Evolutionary conservation across 2,888 invertebrate species (phyloP).

Genomic region (Syritta pipiens): DNA sequence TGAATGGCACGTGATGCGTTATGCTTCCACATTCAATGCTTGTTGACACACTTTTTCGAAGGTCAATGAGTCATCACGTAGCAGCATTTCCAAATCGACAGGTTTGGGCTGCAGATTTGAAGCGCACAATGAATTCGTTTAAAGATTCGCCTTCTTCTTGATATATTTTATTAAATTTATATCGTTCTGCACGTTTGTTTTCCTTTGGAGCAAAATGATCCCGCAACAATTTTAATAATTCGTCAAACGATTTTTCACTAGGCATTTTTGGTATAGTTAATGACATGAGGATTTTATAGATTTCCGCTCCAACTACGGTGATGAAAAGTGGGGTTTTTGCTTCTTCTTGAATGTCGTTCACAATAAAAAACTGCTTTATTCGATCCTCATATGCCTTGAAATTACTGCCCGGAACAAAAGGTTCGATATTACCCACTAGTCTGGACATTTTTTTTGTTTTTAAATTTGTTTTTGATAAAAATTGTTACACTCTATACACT

Average conservation of each 20-base stretch:
- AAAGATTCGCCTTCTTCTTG: constrained; percentile 33
- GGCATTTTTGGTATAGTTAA: constrained; percentile 22
- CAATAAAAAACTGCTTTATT: constrained; percentile 6
- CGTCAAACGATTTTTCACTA: constrained; percentile 26
- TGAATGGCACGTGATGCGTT: not conserved
- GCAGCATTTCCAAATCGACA: constrained; percentile 23
- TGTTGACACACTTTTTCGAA: constrained; percentile 23
- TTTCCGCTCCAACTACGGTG: constrained; percentile 34
- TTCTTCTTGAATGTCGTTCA: constrained; percentile 25
- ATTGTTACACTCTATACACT: not conserved
- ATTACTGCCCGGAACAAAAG: constrained; percentile 7
- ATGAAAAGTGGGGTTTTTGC: constrained; percentile 21
- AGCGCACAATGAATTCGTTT: constrained; percentile 28
- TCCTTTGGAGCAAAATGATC: constrained; percentile 38
- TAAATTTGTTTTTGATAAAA: not conserved
- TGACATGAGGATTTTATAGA: constrained; percentile 33
- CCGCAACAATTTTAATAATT: constrained; percentile 6
- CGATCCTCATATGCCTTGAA: constrained; percentile 11
- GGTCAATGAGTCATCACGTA: constrained; percentile 10
- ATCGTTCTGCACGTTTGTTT: constrained; percentile 32
- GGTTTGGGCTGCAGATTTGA: constrained; percentile 23
- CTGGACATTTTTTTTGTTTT: constrained; percentile 7
- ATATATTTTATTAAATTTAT: constrained; percentile 29
- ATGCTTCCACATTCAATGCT: constrained; percentile 15
- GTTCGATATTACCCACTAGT: constrained; percentile 4